Conservation (phyloP, 2,797 vertebrate species). For the Enteromius anoplus region DNA sequence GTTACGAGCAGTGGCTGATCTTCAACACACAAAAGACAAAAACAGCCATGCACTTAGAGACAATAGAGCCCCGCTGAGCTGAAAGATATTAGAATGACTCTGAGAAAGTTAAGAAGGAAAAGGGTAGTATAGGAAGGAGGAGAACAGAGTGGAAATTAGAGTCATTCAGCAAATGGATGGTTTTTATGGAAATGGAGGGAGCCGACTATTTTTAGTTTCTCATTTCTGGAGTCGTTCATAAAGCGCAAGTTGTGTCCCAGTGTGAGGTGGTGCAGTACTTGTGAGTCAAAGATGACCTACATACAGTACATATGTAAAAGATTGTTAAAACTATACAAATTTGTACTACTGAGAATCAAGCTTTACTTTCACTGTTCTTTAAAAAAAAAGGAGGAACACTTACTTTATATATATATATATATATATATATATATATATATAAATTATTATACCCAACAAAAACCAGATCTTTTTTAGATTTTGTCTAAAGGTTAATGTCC, state of each 20-base stretch:
- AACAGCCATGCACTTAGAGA: constrained; percentile 37
- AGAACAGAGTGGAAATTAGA: constrained; percentile 49
- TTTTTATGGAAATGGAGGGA: constrained; percentile 52
- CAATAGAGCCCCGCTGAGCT: constrained; percentile 69
- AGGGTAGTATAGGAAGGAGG: neutral
- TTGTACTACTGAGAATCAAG: neutral
- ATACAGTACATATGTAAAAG: neutral
- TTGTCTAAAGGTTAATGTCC: neutral
- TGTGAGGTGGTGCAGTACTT: neutral
- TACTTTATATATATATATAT: neutral
- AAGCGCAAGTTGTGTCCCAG: neutral
- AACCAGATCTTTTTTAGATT: neutral
- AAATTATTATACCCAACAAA: too few relatives aligned
- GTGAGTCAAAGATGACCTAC: neutral
- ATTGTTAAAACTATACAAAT: neutral
- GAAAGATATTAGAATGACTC: constrained; percentile 61
- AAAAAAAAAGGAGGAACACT: neutral
- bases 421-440: too few relatives aligned
- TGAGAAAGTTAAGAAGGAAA: constrained; percentile 55
- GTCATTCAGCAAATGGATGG: constrained; percentile 61
- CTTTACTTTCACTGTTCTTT: neutral
- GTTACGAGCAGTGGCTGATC: constrained; percentile 75
- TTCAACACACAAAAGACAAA: constrained; percentile 68
- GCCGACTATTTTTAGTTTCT: constrained; percentile 44
- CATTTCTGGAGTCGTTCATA: constrained; percentile 18